Percentiles rank a stretch among this genome's conserved stretches.
These are phyloP conservation scores for Taphrorychus bicolor DNA, from an alignment of 2,888 invertebrate species.

Conservation along the genomic window DNA sequence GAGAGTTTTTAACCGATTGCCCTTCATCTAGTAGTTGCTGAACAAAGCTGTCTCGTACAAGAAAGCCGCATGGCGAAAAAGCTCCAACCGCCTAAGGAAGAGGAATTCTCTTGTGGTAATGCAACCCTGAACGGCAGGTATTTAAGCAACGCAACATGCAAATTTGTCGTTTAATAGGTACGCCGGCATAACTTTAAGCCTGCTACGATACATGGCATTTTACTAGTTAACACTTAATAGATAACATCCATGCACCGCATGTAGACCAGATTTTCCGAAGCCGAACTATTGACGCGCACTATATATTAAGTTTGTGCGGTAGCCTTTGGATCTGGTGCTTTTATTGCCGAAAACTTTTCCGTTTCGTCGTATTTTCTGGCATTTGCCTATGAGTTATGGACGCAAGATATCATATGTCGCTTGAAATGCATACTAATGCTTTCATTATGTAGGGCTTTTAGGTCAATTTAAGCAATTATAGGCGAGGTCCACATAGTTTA, in stretches of 20 bases:
- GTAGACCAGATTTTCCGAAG: conserved; percentile 7
- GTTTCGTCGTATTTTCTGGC: conserved; percentile 11
- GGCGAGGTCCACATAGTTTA: no score
- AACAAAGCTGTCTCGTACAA: background rate
- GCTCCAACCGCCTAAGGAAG: background rate
- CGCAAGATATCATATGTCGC: conserved; percentile 12
- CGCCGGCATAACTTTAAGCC: conserved; percentile 9
- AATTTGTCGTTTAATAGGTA: conserved; percentile 4
- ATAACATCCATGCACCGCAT: conserved; percentile 15
- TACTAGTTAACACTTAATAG: conserved; percentile 21
- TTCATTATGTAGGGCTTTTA: background rate
- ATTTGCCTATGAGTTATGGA: conserved; percentile 11
- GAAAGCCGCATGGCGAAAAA: background rate
- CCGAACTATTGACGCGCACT: conserved; percentile 10
- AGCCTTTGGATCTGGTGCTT: conserved; percentile 11
- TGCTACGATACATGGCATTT: conserved; percentile 14
- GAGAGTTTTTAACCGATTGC: background rate
- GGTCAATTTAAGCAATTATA: background rate
- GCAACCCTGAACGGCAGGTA: background rate
- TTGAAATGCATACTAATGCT: conserved; percentile 10
- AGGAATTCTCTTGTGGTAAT: background rate
- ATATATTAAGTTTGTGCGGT: conserved; percentile 12
- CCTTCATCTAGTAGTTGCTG: background rate
- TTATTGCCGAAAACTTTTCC: conserved; percentile 18
- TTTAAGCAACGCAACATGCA: conserved; percentile 12